Evolutionary conservation across 2,113 vertebrate species (phyloP), one percentile per base, ranked within the genome.

Genomic region (Neotoma lepida): DNA sequence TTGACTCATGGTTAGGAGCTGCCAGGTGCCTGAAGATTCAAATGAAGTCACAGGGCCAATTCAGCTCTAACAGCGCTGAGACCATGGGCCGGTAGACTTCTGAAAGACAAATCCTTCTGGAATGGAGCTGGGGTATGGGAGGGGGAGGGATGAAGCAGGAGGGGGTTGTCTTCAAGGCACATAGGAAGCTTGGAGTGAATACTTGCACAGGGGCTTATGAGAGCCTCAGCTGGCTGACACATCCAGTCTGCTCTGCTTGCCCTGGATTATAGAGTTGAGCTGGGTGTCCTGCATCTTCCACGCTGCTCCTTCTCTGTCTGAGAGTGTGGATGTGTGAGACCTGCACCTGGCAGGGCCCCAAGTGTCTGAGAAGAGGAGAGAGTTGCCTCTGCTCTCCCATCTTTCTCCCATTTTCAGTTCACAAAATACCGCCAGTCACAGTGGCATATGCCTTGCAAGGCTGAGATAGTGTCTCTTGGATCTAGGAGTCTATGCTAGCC

Each of bases 331-430:
- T 61, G 2, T 20, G 1, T 28, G 5, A 86, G 66, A 3, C 22
- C n/a, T 49, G 9, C 2, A 18, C 30, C 41, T 24, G 10, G 24
- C 26, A 20, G 28, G 49, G 8, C 14, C 24, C n/a, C 0, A 4
- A 61, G 64, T 35, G 41, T 4, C 56, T 14, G 14, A 73, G 56
- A 49, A 22, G 56, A 22, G 68, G 71, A 44, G 49, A 4, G 33
- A 35, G 5, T 46, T 18, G 5, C 41, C 71, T 82, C 22, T 87
- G 33, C 46, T 77, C 10, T 41, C 14, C 46, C 17, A 2, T 22
- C 73, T 44, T 49, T 4, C 44, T 82, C 26, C 58, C 49, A 26
- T 33, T 22, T 81, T 58, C 41, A 49, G 3, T 28, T 68, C 73
- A 41, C 22, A 13, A 56, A 68, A 35, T 9, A 73, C 4, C 46